Base-by-base conservation (phyloP, 2,888 invertebrate species). In the Drosophila kambysellisi region DNA sequence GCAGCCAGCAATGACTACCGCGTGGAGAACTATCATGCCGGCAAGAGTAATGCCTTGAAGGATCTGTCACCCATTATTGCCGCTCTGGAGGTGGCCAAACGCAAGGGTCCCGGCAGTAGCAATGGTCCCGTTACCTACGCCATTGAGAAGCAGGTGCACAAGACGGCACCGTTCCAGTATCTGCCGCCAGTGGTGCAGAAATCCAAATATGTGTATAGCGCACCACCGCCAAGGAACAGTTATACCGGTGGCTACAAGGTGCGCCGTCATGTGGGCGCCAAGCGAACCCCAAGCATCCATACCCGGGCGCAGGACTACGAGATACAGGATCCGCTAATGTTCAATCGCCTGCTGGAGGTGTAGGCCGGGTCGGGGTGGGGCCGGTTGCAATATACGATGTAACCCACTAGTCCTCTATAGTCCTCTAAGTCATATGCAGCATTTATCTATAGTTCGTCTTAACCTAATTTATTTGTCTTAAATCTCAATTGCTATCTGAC, bases 51-150 rank as follows among this genome's bases (percentile, higher is more conserved):
- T 48, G 83, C 90, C 0, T 74, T 92, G 5, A 81, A 86, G 37
- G 90, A 92, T 76, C 67, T 92, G 33, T 78, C 92, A 5, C 92
- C 92, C 30, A 92, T 92, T 17, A 89, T 92, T 41, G 92, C 92
- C 6, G 92, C 92, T 0, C 56, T 92, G 50, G 92, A 92, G 70
- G 92, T 92, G 63, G 91, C 91, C 65, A 91, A 92, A 48, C 81
- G 83, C 0, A 85, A 87, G 32, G 81, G 79, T 0, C 70, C 71
- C 17, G 39, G 43, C 30, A 66, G 70, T 17, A 61, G 59, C 48
- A 80, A 58, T 11, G 74, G 75, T 0, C 79, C 76, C 20, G 85
- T 88, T 1, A 87, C 85, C 35, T 92, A 90, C 71, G 63, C 91
- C 29, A 83, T 92, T 17, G 92, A 92, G 67, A 92, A 92, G 61